These are phyloP conservation scores for Odontophorus gujanensis DNA, from an alignment of 2,113 vertebrate genomes.

Conservation along the genomic window DNA sequence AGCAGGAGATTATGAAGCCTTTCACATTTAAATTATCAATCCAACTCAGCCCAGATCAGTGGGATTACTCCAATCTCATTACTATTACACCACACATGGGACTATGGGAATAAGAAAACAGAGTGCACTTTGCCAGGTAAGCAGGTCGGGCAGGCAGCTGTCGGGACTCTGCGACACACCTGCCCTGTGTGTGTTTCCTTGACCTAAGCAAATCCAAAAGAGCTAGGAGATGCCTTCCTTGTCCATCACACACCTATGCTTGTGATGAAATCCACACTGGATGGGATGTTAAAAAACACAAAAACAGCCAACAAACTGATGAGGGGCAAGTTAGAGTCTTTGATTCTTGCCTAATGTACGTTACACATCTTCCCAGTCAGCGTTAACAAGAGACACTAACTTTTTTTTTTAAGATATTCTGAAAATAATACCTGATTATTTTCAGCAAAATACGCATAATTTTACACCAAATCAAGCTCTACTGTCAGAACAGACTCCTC, in stretches of 20 bases:
- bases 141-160: not conserved
- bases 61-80: conserved; percentile 43
- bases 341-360: not conserved
- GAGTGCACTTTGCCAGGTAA: not conserved
- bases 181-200: not conserved
- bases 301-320: not conserved
- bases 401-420: not conserved
- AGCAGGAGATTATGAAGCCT: conserved; percentile 48
- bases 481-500: not conserved
- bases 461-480: not conserved
- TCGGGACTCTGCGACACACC: not conserved
- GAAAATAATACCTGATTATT: not conserved
- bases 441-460: not conserved
- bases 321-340: not conserved
- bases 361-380: not conserved
- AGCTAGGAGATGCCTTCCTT: not conserved
- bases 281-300: not conserved
- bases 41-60: not conserved
- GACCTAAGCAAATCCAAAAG: not conserved
- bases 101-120: not conserved
- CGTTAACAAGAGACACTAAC: not conserved
- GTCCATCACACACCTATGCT: not conserved
- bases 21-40: conserved; percentile 49
- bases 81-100: conserved; percentile 18
- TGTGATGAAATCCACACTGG: not conserved